A percentile compares a stretch with the other conserved stretches of the same genome.
These are phyloP conservation scores for Mugil cephalus DNA, from an alignment of 2,113 vertebrate species.

Conservation along the genomic window DNA sequence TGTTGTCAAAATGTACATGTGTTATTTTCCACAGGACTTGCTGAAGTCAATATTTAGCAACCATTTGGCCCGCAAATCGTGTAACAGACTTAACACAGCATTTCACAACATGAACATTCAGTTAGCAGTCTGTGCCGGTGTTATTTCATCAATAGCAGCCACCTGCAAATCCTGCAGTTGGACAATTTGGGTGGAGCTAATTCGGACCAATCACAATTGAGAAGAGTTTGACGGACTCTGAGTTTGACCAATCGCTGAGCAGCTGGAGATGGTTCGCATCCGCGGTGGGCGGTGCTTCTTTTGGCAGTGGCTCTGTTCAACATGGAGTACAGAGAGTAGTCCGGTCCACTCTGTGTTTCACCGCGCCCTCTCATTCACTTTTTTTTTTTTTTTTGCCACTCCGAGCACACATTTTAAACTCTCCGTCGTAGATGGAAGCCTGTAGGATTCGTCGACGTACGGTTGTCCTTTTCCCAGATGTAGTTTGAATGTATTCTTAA, in stretches of 20 bases:
- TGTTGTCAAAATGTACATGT: neutral
- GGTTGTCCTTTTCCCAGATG: neutral
- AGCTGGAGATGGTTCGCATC: neutral
- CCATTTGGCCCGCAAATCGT: neutral
- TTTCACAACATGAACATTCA: constrained; percentile 42
- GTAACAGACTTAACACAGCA: constrained; percentile 21
- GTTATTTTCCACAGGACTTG: neutral
- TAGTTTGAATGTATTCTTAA: neutral
- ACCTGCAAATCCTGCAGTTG: constrained; percentile 35
- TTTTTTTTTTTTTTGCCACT: neutral
- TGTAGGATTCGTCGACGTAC: constrained; percentile 7
- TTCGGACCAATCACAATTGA: constrained; percentile 51
- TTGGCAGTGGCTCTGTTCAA: constrained; percentile 60
- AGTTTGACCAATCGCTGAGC: constrained; percentile 44
- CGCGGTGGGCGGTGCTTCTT: constrained; percentile 58
- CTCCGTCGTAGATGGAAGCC: neutral
- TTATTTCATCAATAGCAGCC: constrained; percentile 31
- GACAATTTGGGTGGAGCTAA: constrained; percentile 12
- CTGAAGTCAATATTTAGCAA: neutral
- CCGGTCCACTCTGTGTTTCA: constrained; percentile 20
- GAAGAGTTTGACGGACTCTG: constrained; percentile 34
- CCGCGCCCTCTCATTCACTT: neutral
- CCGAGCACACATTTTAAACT: neutral
- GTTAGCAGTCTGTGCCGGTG: constrained; percentile 60
- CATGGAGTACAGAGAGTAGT: constrained; percentile 75